Evolutionary conservation across 2,888 invertebrate species (phyloP).

Genomic region (Notodonta dromedarius): DNA sequence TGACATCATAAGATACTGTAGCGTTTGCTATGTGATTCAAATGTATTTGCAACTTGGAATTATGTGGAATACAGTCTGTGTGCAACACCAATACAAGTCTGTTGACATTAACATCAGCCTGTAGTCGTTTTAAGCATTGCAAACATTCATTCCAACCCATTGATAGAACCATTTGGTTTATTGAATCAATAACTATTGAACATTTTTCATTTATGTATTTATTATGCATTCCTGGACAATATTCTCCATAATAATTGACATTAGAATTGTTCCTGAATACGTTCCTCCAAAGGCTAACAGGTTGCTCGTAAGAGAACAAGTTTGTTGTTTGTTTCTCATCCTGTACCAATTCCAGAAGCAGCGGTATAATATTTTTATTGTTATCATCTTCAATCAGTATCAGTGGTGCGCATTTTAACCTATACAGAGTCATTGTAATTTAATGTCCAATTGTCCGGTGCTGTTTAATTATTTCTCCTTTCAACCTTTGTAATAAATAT

Average conservation of each 20-base stretch:
- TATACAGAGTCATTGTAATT: conserved; percentile 60
- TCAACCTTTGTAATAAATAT: no score
- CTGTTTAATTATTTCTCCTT: no score
- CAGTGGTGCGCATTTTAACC: conserved; percentile 63
- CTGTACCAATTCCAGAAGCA: conserved; percentile 56
- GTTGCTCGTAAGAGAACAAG: conserved; percentile 69
- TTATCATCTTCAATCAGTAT: conserved; percentile 70
- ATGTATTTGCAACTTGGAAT: conserved; percentile 65
- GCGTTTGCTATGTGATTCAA: conserved; percentile 76
- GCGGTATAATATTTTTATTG: conserved; percentile 63
- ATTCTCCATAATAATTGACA: conserved; percentile 53
- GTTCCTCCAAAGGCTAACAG: conserved; percentile 57
- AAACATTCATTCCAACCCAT: conserved; percentile 69
- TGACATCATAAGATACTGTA: conserved; percentile 57
- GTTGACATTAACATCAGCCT: conserved; percentile 47
- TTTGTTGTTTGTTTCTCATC: conserved; percentile 50
- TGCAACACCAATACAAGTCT: conserved; percentile 74
- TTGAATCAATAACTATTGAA: conserved; percentile 68
- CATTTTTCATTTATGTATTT: conserved; percentile 48
- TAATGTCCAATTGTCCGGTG: no score
- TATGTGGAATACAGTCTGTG: conserved; percentile 73
- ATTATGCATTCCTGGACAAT: conserved; percentile 38
- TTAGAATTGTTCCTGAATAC: conserved; percentile 51
- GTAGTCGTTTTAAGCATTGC: conserved; percentile 51
- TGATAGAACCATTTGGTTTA: conserved; percentile 70